These are phyloP conservation scores for Heliornis fulica DNA, from an alignment of 2,113 vertebrate genomes.

Conservation along the genomic window DNA sequence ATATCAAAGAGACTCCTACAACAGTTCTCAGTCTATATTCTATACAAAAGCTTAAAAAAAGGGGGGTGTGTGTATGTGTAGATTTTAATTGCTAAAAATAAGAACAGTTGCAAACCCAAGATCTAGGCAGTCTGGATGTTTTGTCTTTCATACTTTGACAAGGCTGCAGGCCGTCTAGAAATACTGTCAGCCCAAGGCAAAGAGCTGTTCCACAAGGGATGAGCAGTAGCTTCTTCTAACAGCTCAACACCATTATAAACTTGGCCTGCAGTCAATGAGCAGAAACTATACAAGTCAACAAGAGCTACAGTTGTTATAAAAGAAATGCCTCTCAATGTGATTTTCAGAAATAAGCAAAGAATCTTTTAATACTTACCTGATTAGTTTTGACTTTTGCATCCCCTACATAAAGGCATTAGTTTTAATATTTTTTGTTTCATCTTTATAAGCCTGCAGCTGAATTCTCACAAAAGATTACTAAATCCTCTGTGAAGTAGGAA, in stretches of 20 bases:
- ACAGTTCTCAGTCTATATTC: background rate
- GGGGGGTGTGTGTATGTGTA: too few relatives aligned
- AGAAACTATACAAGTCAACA: background rate
- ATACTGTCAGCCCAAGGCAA: background rate
- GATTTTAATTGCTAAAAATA: background rate
- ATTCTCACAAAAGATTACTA: background rate
- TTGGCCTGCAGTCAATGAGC: constrained; percentile 1
- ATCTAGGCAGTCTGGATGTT: background rate
- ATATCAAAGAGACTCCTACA: background rate
- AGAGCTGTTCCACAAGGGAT: background rate
- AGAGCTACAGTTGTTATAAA: background rate
- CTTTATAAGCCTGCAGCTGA: background rate
- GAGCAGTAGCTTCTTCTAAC: background rate
- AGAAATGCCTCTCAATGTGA: background rate
- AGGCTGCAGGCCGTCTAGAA: background rate
- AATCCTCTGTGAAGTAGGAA: background rate
- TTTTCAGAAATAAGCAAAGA: constrained; percentile 13
- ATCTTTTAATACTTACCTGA: background rate
- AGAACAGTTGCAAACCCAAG: background rate
- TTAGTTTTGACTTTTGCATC: background rate
- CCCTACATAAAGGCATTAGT: background rate
- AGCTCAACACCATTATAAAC: background rate
- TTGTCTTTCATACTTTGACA: background rate
- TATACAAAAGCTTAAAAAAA: background rate
- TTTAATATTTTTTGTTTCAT: background rate